Evolutionary conservation across 2,888 invertebrate genomes (phyloP), one percentile per base, ranked within the genome.

Genomic region (Eristalis arbustorum): DNA sequence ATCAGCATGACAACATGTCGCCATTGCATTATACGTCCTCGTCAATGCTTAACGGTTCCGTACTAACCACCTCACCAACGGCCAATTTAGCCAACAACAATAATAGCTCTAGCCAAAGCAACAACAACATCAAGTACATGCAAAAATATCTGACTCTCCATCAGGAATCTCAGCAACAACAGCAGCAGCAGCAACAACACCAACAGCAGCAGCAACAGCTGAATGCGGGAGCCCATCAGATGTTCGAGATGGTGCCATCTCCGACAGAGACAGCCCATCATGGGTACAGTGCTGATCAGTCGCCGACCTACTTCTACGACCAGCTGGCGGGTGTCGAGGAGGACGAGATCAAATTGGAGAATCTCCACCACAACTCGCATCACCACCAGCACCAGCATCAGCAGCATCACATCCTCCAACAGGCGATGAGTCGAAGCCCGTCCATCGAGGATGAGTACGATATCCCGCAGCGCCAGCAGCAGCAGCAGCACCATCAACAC

Each of bases 381-480:
- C 91, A 90, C 61, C 89, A 90, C 18, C 89, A 90, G 25, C 89
- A 90, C n/a, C 90, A 90, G 22, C 89, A 89, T 13, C 90, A 74
- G 63, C 83, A 84, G 3, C 87, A 88, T n/a, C 79, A 83, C 59
- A 75, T 82, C 14, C 81, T 82, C n/a, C 80, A 80, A n/a, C 72
- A 76, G 57, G 66, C 90, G 76, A 89, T 91, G 31, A 92, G 90
- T 75, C 91, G 92, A 13, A 91, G 91, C 78, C 90, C 91, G 8
- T 92, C 93, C 0, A 88, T 92, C 75, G 93, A 93, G 42, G 93
- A 91, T 40, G 91, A 92, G 5, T 91, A 91, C 40, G 91, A 92
- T 59, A 84, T 90, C 37, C 89, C 89, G 18, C 89, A 89, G 25
- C 89, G 89, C 75, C 89, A 90, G 69, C 88, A 61, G 1, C 72